Base-by-base conservation (phyloP, 1,140 invertebrate species). In the Ganaspis sp. region DNA sequence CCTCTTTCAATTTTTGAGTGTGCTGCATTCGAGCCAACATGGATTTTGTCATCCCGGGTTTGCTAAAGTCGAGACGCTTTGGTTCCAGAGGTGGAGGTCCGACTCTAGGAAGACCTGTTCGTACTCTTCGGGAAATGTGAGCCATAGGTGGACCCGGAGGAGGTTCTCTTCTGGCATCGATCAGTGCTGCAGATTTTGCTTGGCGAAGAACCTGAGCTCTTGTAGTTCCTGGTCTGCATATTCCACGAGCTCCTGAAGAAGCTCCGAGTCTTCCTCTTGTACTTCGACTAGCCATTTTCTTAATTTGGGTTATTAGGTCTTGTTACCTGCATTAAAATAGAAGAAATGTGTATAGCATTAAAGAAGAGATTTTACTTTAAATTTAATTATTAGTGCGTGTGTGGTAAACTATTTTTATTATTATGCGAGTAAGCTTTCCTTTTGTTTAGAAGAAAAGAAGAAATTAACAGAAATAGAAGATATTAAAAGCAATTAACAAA, bases 1-100 rank as follows among this genome's bases (percentile, higher is more conserved):
- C 81, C 37, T 83, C 74, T 8, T 76, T 83, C 0, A 81, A n/a
- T 34, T 82, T 86, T 17, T 83, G 64, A 19, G 80, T 82, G 6
- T 83, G 78, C 58, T 86, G 82, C 5, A 86, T 1, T 17, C 85
- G 82, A 12, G 83, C 81, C 12, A 82, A 3, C 87, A 89, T 88
- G 2, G 87, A 70, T 37, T 85, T 87, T 0, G 87, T 89, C 80
- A 85, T 42, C 0, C 34, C 23, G 0, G 87, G 87, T n/a, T 70
- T 83, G 2, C 26, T 70, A 21, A 87, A 87, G 0, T 86, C 82
- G 0, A 88, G 58, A 23, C 73, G 87, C 11, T 79, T 85, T 4
- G 86, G 85, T 3, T 80, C 74, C 2, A 71, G n/a, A 1, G 81
- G 69, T 0, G 81, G 71, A 17, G 83, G 78, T 12, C 78, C 80